Evolutionary conservation across 1,140 invertebrate species (phyloP).

Genomic region (Phthorimaea operculella): DNA sequence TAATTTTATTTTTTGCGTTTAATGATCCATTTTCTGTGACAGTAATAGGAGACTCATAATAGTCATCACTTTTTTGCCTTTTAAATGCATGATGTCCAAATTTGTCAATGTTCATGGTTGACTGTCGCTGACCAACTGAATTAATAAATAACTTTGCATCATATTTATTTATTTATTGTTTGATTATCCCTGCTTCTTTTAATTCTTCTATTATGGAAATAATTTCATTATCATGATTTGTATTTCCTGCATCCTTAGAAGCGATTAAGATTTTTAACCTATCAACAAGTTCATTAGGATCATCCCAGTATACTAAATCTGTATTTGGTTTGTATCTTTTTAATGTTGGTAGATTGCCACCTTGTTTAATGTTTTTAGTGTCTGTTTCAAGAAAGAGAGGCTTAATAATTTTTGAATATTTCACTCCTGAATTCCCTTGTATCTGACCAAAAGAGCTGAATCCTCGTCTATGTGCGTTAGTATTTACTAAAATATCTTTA

Average conservation of each 20-base stretch:
- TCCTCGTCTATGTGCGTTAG: neutral
- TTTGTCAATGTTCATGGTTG: conserved; percentile 17
- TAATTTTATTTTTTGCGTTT: conserved; percentile 1
- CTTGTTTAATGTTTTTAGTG: neutral
- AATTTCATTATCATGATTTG: conserved; percentile 41
- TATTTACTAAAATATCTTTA: neutral
- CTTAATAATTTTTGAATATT: conserved; percentile 6
- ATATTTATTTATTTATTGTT: neutral
- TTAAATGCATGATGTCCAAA: conserved; percentile 16
- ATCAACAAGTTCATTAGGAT: conserved; percentile 33
- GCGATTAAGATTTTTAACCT: conserved; percentile 34
- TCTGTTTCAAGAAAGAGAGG: conserved; percentile 4
- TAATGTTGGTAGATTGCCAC: conserved; percentile 24
- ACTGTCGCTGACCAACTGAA: neutral
- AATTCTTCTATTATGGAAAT: conserved; percentile 40
- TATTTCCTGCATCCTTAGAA: conserved; percentile 37
- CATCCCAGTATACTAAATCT: conserved; percentile 38
- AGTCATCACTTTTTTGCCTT: neutral
- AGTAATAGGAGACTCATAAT: conserved; percentile 2
- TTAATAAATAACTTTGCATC: neutral
- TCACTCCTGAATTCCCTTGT: neutral
- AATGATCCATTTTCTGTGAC: neutral
- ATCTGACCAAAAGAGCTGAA: neutral
- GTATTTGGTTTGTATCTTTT: conserved; percentile 6
- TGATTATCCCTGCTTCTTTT: conserved; percentile 5